phyloP scores from a whole-genome alignment of 2,888 invertebrate genomes.

The Isotomurus palustris region DNA sequence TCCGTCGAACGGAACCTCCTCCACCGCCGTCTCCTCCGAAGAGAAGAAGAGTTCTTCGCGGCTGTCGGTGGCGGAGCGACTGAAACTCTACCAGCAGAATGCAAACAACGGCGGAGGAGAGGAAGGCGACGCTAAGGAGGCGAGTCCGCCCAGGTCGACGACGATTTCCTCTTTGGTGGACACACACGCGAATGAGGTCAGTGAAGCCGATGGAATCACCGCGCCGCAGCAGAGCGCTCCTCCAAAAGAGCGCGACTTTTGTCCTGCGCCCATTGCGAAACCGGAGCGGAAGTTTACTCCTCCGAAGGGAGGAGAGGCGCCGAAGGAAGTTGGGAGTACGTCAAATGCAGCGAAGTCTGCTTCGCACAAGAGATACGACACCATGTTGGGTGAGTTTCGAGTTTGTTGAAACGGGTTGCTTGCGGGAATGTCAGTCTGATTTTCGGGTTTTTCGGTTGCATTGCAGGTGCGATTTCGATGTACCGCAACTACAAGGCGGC shows the following conservation, averaged over 20 bases:
- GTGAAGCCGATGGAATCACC: not conserved
- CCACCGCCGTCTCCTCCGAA: not conserved
- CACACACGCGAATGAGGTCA: slow-evolving; percentile 7
- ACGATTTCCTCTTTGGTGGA: slow-evolving; percentile 12
- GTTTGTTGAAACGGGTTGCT: not conserved
- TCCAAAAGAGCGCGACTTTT: slow-evolving; percentile 27
- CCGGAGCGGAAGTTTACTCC: slow-evolving; percentile 42
- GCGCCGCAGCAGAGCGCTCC: too few relatives aligned
- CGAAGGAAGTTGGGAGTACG: slow-evolving; percentile 7
- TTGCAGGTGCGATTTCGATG: slow-evolving; percentile 74
- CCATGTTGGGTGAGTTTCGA: slow-evolving; percentile 34
- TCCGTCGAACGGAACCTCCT: slow-evolving; percentile 49
- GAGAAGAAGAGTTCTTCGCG: slow-evolving; percentile 6
- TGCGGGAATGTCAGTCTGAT: not conserved
- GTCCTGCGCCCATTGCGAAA: slow-evolving; percentile 37
- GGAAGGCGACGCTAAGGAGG: slow-evolving; percentile 4
- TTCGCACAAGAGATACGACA: slow-evolving; percentile 46
- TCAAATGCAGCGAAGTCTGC: slow-evolving; percentile 1
- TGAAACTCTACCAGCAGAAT: slow-evolving; percentile 45
- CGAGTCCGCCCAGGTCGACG: not conserved
- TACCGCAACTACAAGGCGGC: slow-evolving; percentile 89
- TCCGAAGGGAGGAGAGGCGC: slow-evolving; percentile 25
- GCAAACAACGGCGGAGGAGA: slow-evolving; percentile 4
- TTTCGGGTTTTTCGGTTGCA: slow-evolving; percentile 7
- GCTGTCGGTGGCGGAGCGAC: slow-evolving; percentile 41